These are phyloP conservation scores for Lepilemur ruficaudatus DNA, from an alignment of 2,797 vertebrate genomes.

Conservation along the genomic window DNA sequence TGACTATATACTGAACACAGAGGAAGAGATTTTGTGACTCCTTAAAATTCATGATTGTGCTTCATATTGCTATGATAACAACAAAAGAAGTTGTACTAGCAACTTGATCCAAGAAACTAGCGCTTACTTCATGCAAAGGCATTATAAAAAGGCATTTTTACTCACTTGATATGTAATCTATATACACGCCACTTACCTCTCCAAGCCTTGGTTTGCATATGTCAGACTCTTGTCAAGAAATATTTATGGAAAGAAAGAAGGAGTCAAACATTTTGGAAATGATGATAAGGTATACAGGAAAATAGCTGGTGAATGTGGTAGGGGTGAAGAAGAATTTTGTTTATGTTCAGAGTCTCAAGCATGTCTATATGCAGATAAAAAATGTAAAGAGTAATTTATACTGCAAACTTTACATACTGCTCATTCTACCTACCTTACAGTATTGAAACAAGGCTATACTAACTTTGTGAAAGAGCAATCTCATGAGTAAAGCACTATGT, in stretches of 20 bases:
- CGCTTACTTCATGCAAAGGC: not conserved
- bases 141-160: not conserved
- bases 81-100: not conserved
- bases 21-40: not conserved
- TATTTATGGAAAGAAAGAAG: not conserved
- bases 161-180: not conserved
- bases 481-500: not conserved
- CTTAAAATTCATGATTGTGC: not conserved
- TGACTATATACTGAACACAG: not conserved
- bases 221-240: not conserved
- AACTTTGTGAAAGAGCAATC: not conserved
- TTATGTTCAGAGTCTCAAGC: not conserved
- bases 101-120: not conserved
- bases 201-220: not conserved
- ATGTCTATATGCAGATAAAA: not conserved
- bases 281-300: not conserved
- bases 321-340: not conserved
- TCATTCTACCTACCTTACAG: not conserved
- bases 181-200: accelerated
- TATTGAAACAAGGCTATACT: not conserved
- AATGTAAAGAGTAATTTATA: not conserved
- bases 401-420: not conserved
- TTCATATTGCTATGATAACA: not conserved
- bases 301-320: not conserved
- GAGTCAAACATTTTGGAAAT: not conserved